Percentiles rank a stretch among this genome's conserved stretches.
phyloP scores from a whole-genome alignment of 2,888 invertebrate genomes.

The Rhagophthalmus giganteus region DNA sequence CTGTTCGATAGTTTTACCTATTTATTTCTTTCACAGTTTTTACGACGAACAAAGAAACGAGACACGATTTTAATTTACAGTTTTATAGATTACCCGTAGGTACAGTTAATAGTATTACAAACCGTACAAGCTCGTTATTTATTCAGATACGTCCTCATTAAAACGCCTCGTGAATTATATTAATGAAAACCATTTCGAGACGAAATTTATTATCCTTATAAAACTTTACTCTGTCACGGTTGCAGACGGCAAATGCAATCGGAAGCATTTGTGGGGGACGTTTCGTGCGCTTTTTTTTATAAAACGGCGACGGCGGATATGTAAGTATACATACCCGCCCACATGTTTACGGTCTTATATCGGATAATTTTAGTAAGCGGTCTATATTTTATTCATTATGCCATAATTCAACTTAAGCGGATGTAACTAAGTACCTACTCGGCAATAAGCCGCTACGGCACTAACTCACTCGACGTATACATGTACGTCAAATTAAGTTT shows the following conservation, averaged over 20 bases:
- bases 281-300: too few relatives aligned
- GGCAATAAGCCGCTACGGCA: neutral
- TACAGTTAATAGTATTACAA: too few relatives aligned
- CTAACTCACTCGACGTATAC: too few relatives aligned
- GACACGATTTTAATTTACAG: neutral
- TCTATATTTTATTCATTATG: constrained; percentile 2
- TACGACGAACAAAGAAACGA: neutral
- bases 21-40: too few relatives aligned
- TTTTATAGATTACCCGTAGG: neutral
- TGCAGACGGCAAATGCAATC: neutral
- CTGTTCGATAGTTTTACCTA: too few relatives aligned
- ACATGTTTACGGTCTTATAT: too few relatives aligned
- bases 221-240: neutral
- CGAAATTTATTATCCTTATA: neutral
- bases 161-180: neutral
- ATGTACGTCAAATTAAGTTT: neutral
- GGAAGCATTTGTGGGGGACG: neutral
- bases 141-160: neutral
- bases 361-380: neutral
- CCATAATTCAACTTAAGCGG: constrained; percentile 18
- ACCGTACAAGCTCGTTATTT: neutral
- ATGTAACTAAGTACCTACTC: constrained; percentile 1
- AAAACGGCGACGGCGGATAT: too few relatives aligned
- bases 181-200: neutral
- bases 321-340: too few relatives aligned